These are phyloP conservation scores for Nycticebus coucang DNA, from an alignment of 2,113 vertebrate genomes.

Conservation along the genomic window DNA sequence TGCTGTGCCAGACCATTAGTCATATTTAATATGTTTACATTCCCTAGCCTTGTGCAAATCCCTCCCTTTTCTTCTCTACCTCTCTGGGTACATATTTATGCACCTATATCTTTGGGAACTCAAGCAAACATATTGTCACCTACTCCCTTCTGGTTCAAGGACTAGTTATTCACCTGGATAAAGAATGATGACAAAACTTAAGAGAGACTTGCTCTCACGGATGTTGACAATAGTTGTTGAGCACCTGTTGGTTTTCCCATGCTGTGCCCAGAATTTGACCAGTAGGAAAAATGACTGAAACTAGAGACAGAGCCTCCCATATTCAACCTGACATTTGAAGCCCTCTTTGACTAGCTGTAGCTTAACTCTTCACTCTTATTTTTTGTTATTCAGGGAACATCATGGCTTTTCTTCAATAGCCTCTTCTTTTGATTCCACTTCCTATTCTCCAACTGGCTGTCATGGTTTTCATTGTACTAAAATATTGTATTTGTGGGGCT, in stretches of 20 bases:
- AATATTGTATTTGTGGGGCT: neutral
- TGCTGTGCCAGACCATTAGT: neutral
- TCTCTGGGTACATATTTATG: neutral
- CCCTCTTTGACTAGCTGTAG: neutral
- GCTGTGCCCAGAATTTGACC: neutral
- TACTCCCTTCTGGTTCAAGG: conserved; percentile 4
- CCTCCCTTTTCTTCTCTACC: neutral
- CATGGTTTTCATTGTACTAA: neutral
- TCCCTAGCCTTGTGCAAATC: neutral
- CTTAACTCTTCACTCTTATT: neutral
- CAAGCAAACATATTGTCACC: neutral
- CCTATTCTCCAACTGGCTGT: neutral
- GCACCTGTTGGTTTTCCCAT: conserved; percentile 64
- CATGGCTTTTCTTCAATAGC: neutral
- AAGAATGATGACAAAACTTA: conserved; percentile 49
- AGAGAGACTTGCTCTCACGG: neutral
- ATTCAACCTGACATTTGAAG: conserved; percentile 1
- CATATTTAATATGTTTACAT: neutral
- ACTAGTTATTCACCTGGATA: conserved; percentile 10
- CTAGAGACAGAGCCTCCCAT: neutral
- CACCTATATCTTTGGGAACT: neutral
- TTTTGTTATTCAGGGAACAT: neutral
- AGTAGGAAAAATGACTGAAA: conserved; percentile 40
- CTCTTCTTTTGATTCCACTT: neutral
- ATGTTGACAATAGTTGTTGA: neutral